These are phyloP conservation scores for Syrrhaptes paradoxus DNA, from an alignment of 2,113 vertebrate genomes.

Conservation along the genomic window DNA sequence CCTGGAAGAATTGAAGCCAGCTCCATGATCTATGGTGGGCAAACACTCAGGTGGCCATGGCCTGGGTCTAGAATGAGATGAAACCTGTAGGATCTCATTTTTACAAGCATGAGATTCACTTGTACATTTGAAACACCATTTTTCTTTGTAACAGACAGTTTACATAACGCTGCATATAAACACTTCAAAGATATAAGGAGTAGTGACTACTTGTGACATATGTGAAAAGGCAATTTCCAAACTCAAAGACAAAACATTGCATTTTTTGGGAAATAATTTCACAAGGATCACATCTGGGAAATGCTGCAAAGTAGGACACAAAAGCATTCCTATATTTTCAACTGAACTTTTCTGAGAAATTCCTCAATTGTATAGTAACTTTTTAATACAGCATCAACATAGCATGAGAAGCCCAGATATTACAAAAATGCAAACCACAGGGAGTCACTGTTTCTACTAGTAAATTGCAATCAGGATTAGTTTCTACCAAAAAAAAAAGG, in stretches of 20 bases:
- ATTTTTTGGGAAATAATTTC: slow-evolving; percentile 15
- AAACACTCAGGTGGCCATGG: accelerated
- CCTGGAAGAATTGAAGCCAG: background rate
- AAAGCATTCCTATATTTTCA: background rate
- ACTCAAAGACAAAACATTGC: background rate
- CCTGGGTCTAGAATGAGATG: background rate
- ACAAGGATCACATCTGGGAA: slow-evolving; percentile 24
- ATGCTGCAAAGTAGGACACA: background rate
- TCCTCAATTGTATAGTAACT: background rate
- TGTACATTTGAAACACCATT: background rate
- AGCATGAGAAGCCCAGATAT: background rate
- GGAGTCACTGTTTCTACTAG: background rate
- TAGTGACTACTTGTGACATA: background rate
- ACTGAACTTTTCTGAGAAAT: background rate
- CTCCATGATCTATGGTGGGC: background rate
- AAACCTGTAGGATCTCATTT: background rate
- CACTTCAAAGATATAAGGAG: background rate
- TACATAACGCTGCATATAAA: background rate
- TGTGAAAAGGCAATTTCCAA: background rate
- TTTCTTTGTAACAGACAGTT: background rate
- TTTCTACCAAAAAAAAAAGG: background rate
- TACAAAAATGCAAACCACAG: background rate
- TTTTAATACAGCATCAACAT: background rate
- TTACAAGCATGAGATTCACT: background rate
- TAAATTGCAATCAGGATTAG: background rate